Base-by-base conservation (phyloP, 2,113 vertebrate species). In the Limanda limanda region DNA sequence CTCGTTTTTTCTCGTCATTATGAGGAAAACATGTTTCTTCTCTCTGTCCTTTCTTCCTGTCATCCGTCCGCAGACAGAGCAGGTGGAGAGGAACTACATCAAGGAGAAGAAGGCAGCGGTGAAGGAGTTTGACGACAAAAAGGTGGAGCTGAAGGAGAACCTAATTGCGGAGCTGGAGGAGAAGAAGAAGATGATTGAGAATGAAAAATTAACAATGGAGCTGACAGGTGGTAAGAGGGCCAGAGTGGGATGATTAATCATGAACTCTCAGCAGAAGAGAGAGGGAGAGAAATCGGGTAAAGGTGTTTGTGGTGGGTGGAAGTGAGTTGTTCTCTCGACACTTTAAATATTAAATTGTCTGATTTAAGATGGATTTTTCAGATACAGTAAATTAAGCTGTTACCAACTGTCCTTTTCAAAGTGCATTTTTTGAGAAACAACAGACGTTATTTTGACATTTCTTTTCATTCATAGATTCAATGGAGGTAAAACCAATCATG, bases 111-210 rank as follows among this genome's bases (percentile, higher is more conserved):
- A 99, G 83, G 98, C 98, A 0, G 98, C 98, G 0, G 98, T 98
- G 78, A 99, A 99, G 84, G 98, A 99, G 84, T 99, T 99, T 87
- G 98, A 99, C 68, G 98, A 99, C 89, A 99, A 99, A 92, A 99
- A 99, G 89, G 96, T 99, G 35, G 98, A 99, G 63, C 94, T 99
- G 74, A 99, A 99, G 89, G 98, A 99, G 88, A 99, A 97, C 76
- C 79, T 99, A 78, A 98, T 99, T 60, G 98, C 97, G 0, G 98
- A 99, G 82, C 86, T 99, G 76, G 98, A 99, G 86, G 98, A 99
- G 91, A 99, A 99, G 79, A 99, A 99, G 87, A 99, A 99, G 90
- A 98, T 99, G 97, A 98, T 99, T 4, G 98, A 99, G 90, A 99
- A 98, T 20, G 98, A 99, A 81, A 99, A 99, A 84, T 87, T 99